Evolutionary conservation across 2,113 vertebrate species (phyloP), one percentile per base, ranked within the genome.

Genomic region (Ascaphus truei): DNA sequence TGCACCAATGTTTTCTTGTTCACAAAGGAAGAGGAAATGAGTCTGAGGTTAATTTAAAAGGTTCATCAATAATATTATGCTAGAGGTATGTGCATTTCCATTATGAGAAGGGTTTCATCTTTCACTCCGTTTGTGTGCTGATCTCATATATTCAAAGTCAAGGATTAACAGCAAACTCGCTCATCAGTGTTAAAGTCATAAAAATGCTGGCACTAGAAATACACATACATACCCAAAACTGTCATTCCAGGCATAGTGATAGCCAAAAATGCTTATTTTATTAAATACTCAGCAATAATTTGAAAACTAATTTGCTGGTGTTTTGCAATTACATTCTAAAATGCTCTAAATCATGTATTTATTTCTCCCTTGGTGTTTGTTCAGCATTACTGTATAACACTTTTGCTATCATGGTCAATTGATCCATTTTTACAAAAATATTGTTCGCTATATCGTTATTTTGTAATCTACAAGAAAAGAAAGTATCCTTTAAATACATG

Each of bases 31-130:
- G 16, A 20, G 10, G 5, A 48, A 16, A 62, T 31, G 43, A 31
- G 22, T 47, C 7, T 48, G 41, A 15, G 62, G 50, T 66, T 66
- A 55, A 66, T 66, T 39, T 55, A 66, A 66, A 66, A 55, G 50
- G 15, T 55, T 26, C 50, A 55, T 55, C 36, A 52, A 66, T 30
- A 66, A 43, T 22, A 10, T 12, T 23, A 52, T 52, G 22, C 23
- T 31, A 29, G 20, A 26, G 31, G 52, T 51, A 39, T 41, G 22
- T 39, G 34, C 36, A 29, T 20, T 65, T 41, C 55, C 34, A 53
- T 55, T 53, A 39, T 52, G 52, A 64, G 22, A 34, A 27, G 23
- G 31, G 31, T 29, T 64, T 52, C 20, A 23, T 23, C 48, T 64
- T 52, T 52, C 62, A 13, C 22, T 37, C 31, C 47, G 6, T 52